A percentile compares a stretch with the other conserved stretches of the same genome.
These are phyloP conservation scores for Zelostemma sp. DNA, from an alignment of 1,140 invertebrate species.

Conservation along the genomic window DNA sequence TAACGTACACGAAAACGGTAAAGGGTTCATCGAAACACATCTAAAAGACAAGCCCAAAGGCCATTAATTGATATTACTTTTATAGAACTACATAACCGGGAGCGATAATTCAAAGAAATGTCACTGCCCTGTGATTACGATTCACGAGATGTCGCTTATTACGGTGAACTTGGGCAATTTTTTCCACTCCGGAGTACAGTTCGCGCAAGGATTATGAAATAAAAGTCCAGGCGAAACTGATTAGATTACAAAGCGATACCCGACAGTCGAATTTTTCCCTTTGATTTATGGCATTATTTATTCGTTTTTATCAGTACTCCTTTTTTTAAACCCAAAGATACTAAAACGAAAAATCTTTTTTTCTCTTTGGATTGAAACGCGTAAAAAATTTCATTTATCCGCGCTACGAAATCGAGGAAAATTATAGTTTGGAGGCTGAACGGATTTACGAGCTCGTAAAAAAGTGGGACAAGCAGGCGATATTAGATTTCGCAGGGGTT, in stretches of 20 bases:
- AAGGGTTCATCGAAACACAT: not conserved
- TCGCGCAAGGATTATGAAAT: slow-evolving; percentile 9
- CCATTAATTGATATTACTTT: slow-evolving; percentile 11
- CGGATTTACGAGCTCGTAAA: slow-evolving; percentile 14
- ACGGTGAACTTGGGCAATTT: not conserved
- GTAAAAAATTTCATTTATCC: too few relatives aligned
- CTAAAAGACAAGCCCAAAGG: not conserved
- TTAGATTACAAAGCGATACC: slow-evolving; percentile 30
- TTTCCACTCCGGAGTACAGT: not conserved
- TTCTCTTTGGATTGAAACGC: too few relatives aligned
- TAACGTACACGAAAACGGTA: not conserved
- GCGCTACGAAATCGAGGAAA: not conserved
- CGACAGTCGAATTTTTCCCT: slow-evolving; percentile 26
- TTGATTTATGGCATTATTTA: slow-evolving; percentile 37
- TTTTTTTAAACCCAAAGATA: not conserved
- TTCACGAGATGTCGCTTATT: slow-evolving; percentile 3
- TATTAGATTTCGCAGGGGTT: slow-evolving; percentile 41
- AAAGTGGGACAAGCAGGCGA: slow-evolving; percentile 24
- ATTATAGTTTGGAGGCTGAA: slow-evolving; percentile 1
- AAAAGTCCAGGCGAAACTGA: slow-evolving; percentile 13
- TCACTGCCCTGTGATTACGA: not conserved
- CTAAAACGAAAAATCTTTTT: not conserved
- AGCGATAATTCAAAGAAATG: slow-evolving; percentile 1
- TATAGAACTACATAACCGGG: not conserved
- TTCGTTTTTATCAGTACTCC: slow-evolving; percentile 16